phyloP scores from a whole-genome alignment of 2,797 vertebrate species.

The Phrynocephalus vlangalii region DNA sequence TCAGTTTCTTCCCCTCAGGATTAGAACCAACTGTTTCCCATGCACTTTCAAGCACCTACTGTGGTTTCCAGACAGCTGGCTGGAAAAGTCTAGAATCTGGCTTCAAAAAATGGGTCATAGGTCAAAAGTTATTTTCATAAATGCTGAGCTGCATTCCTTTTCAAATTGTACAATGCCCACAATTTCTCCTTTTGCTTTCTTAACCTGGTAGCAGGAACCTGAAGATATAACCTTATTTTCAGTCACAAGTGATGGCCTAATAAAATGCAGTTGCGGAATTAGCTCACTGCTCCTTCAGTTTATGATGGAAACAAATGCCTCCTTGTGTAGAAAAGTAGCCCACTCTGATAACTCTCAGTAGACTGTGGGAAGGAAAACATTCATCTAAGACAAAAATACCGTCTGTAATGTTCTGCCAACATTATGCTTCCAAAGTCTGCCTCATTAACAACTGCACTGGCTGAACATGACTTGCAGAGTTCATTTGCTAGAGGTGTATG shows the following conservation, averaged over 20 bases:
- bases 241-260: conserved; percentile 60
- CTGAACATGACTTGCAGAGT: conserved; percentile 37
- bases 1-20: conserved; percentile 73
- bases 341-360: conserved; percentile 50
- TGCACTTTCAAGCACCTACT: conserved; percentile 80
- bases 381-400: conserved; percentile 49
- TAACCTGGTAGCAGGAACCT: conserved; percentile 42
- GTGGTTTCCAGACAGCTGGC: conserved; percentile 83
- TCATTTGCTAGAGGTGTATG: conserved; percentile 18
- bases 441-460: conserved; percentile 67
- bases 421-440: conserved; percentile 68
- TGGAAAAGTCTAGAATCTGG: conserved; percentile 75
- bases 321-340: conserved; percentile 52
- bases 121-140: conserved; percentile 71
- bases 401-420: conserved; percentile 65
- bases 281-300: conserved; percentile 45
- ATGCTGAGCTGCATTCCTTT: conserved; percentile 65
- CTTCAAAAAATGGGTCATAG: conserved; percentile 77
- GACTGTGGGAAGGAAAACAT: conserved; percentile 56
- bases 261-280: conserved; percentile 61
- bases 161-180: conserved; percentile 68
- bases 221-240: conserved; percentile 57
- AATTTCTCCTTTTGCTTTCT: conserved; percentile 19
- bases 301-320: conserved; percentile 51
- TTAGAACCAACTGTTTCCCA: conserved; percentile 82